Evolutionary conservation across 2,797 vertebrate species (phyloP), one percentile per base, ranked within the genome.

Genomic region (Jordanella pulchra): DNA sequence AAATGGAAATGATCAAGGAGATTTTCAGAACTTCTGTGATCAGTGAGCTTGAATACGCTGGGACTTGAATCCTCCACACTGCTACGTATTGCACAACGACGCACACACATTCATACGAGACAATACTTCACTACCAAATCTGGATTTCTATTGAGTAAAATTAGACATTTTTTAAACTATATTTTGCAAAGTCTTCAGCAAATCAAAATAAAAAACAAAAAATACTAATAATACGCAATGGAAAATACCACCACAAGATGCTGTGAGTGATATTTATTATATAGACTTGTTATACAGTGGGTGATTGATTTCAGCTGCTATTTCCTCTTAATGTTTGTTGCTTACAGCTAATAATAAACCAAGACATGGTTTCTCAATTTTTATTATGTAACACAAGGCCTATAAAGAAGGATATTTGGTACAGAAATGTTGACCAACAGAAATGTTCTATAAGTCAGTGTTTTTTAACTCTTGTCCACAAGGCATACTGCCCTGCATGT

Each of bases 1-100:
- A 88, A 89, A 87, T 84, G 86, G 72, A 85, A 92, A 91, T 89
- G 80, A 92, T 93, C 90, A 91, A 89, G 70, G 73, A 66, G 82
- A 77, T 80, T 89, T 89, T 87, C 72, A 81, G 73, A 88, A 91
- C 66, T 85, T 84, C 85, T 86, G 84, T 84, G 87, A 88, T 86
- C 80, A 84, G 79, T 74, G 78, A 75, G 81, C 68, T 50, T 30
- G 79, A 79, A 83, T 78, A 87, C 81, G 83, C 51, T 67, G 78
- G 65, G 82, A 91, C 89, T 80, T 86, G 67, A 83, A 75, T 86
- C 82, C 73, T 79, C 23, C 77, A 68, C 9, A 71, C 69, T 70
- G 67, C 23, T 72, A 65, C 10, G 65, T 75, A 73, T 83, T 72
- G 67, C 84, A 54, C 18, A 28, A 30, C 51, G 39, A 42, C 66